Conservation (phyloP, 2,888 invertebrate genomes). For the Sturmia bella region DNA sequence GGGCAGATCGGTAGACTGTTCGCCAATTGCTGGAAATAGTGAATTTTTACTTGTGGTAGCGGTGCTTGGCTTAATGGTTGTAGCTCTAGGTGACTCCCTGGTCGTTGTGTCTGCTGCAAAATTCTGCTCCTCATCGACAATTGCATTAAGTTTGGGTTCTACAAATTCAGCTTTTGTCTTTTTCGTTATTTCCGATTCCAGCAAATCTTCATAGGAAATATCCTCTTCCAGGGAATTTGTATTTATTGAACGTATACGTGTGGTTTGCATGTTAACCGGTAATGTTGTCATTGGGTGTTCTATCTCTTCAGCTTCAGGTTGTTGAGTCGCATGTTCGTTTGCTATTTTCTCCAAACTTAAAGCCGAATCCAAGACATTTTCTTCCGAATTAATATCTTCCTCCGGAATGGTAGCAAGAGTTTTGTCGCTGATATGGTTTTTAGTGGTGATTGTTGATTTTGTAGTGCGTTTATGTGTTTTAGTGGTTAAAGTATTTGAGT, state of each 20-base stretch:
- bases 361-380: not conserved
- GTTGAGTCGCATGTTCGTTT: not conserved
- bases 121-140: not conserved
- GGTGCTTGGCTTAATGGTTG: not conserved
- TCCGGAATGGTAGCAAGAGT: not conserved
- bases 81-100: not conserved
- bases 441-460: not conserved
- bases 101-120: not conserved
- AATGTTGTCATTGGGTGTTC: not conserved
- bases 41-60: not conserved
- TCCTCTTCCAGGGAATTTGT: not conserved
- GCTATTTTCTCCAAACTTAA: not conserved
- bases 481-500: not conserved
- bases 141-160: too few relatives aligned
- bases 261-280: not conserved
- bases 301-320: too few relatives aligned
- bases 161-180: not conserved
- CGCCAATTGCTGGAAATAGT: not conserved
- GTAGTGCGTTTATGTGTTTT: conserved; percentile 6
- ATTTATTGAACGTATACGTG: not conserved
- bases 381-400: not conserved
- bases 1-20: too few relatives aligned
- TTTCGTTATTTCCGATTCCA: not conserved
- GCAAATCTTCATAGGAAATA: not conserved
- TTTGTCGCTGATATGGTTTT: not conserved